phyloP scores from a whole-genome alignment of 2,113 vertebrate genomes.

The Petrocephalus zakoni region DNA sequence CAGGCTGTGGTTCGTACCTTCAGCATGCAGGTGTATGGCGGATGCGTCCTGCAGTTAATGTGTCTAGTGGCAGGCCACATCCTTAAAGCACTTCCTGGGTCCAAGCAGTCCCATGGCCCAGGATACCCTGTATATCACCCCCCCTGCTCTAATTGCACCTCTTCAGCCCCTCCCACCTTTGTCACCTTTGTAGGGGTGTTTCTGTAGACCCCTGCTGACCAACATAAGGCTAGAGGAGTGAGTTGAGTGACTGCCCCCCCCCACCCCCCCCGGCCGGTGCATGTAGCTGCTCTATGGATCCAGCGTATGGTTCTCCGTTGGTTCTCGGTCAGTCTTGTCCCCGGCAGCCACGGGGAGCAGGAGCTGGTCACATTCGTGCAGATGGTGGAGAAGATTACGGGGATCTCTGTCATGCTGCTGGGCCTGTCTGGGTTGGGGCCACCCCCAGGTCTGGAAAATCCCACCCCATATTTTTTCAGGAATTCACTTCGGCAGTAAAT shows the following conservation, averaged over 20 bases:
- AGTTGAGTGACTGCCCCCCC: not conserved
- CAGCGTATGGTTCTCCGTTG: not conserved
- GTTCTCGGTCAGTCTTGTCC: not conserved
- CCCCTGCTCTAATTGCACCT: not conserved
- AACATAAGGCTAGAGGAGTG: not conserved
- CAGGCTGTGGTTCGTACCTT: not conserved
- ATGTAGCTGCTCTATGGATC: not conserved
- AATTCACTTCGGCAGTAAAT: too few relatives aligned
- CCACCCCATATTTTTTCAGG: not conserved
- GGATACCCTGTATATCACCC: not conserved
- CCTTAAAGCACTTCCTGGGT: not conserved
- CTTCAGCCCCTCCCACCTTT: not conserved
- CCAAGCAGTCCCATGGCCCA: not conserved
- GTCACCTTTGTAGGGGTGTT: not conserved
- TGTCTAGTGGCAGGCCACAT: not conserved
- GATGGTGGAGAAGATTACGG: not conserved
- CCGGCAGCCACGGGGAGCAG: not conserved
- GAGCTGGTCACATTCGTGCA: not conserved
- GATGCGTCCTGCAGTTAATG: not conserved
- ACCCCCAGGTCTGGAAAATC: not conserved
- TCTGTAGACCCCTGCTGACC: not conserved
- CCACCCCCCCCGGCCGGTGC: not conserved
- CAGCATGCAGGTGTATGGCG: not conserved
- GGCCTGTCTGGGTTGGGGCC: not conserved
- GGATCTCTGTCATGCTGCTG: not conserved